phyloP scores from a whole-genome alignment of 2,797 vertebrate species.

The Crocodylus rhombifer region DNA sequence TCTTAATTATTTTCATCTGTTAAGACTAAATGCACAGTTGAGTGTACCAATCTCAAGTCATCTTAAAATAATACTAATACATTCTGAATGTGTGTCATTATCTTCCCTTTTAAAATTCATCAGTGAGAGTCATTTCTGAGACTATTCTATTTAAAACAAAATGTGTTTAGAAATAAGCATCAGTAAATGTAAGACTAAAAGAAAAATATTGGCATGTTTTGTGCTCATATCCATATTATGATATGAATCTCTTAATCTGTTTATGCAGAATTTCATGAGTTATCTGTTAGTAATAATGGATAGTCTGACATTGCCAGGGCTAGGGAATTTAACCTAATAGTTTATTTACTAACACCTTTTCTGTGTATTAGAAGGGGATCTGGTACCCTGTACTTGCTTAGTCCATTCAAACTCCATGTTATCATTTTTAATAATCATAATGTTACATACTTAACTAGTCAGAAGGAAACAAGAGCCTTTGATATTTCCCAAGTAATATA shows the following conservation, averaged over 20 bases:
- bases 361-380: neutral
- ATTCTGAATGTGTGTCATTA: neutral
- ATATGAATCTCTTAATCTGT: conserved; percentile 24
- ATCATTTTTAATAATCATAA: neutral
- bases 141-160: conserved; percentile 42
- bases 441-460: neutral
- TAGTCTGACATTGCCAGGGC: neutral
- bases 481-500: neutral
- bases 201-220: neutral
- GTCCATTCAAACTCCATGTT: neutral
- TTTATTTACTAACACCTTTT: conserved; percentile 31
- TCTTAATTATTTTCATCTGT: neutral
- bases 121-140: conserved; percentile 10
- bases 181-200: conserved; percentile 19
- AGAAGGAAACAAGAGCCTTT: neutral
- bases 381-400: conserved; percentile 28
- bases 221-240: conserved; percentile 9
- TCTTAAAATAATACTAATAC: conserved; percentile 17
- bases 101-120: neutral
- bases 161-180: neutral
- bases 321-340: conserved; percentile 10
- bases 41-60: neutral
- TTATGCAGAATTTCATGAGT: neutral
- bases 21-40: neutral
- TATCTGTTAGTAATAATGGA: conserved; percentile 18